These are phyloP conservation scores for Malurus melanocephalus DNA, from an alignment of 2,113 vertebrate genomes.

Conservation along the genomic window DNA sequence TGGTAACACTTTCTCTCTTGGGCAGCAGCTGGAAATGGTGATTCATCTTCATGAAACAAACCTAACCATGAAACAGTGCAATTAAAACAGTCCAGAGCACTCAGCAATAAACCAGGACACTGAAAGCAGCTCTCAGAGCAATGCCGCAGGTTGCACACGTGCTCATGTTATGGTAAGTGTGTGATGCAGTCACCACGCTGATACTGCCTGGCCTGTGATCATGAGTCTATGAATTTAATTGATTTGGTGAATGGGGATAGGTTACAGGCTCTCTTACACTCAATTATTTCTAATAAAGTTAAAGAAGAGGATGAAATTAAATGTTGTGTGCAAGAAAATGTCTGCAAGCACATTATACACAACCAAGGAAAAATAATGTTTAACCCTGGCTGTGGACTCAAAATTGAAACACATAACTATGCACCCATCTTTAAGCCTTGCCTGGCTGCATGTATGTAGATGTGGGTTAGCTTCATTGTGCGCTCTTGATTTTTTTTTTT, in stretches of 20 bases:
- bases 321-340: neutral
- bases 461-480: neutral
- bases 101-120: neutral
- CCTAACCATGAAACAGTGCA: neutral
- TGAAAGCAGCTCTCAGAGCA: neutral
- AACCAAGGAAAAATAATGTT: neutral
- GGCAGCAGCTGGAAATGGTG: neutral
- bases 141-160: neutral
- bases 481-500: neutral
- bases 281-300: neutral
- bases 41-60: neutral
- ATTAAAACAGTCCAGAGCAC: neutral
- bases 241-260: neutral
- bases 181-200: neutral
- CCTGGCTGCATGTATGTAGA: neutral
- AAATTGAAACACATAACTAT: neutral
- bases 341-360: neutral
- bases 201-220: neutral
- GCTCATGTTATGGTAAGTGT: accelerated
- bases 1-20: neutral
- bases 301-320: neutral
- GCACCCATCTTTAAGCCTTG: neutral
- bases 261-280: neutral
- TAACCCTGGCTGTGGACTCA: neutral
- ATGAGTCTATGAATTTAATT: neutral